These are phyloP conservation scores for Trogon melanurus DNA, from an alignment of 2,113 vertebrate genomes.

Conservation along the genomic window DNA sequence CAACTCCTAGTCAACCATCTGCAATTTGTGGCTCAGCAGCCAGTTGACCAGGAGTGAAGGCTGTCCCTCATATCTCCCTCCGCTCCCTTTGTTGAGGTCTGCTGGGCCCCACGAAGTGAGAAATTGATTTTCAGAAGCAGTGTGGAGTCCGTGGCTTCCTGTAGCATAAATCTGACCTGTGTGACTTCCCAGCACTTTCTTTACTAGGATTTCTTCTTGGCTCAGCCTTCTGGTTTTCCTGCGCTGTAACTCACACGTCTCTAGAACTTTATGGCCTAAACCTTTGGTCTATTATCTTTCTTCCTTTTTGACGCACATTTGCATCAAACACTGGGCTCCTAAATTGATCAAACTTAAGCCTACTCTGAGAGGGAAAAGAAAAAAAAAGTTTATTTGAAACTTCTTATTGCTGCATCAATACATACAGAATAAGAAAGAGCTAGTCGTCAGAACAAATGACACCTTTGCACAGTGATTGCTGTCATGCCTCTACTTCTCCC, in stretches of 20 bases:
- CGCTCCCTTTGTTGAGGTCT: neutral
- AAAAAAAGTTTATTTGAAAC: neutral
- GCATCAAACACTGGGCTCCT: neutral
- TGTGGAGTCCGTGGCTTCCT: neutral
- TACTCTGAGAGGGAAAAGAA: neutral
- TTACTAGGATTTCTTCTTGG: neutral
- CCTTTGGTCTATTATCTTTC: neutral
- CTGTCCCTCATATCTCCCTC: neutral
- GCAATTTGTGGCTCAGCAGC: neutral
- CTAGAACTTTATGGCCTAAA: neutral
- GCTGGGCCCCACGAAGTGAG: neutral
- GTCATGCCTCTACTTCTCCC: neutral
- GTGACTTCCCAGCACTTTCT: neutral
- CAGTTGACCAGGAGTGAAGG: neutral
- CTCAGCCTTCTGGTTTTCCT: neutral
- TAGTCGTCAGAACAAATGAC: neutral
- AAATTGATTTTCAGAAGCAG: conserved; percentile 32
- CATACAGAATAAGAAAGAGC: neutral
- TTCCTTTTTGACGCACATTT: neutral
- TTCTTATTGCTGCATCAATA: neutral
- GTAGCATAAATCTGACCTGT: neutral
- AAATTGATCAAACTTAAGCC: neutral
- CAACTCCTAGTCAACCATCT: neutral
- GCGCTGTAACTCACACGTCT: neutral
- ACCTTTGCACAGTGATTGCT: neutral